Evolutionary conservation across 1,140 invertebrate genomes (phyloP).

Genomic region (Drosophila gunungcola): DNA sequence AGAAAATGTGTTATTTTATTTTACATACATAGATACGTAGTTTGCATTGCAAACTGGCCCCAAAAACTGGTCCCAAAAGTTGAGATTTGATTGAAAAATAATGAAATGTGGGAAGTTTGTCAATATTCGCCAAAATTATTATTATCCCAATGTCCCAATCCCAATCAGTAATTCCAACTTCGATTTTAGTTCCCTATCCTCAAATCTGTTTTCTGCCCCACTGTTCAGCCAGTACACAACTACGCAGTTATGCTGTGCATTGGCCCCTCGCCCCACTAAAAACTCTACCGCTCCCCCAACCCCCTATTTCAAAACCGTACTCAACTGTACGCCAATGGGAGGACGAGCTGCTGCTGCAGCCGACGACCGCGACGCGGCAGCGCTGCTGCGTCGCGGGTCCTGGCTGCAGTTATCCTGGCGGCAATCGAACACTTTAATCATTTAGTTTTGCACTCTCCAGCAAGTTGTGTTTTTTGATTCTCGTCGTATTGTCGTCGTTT

Average conservation of each 20-base stretch:
- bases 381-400: conserved; percentile 50
- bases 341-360: conserved; percentile 35
- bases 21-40: too few relatives aligned
- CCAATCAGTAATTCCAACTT: too few relatives aligned
- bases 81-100: too few relatives aligned
- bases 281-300: neutral
- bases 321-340: conserved; percentile 52
- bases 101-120: too few relatives aligned
- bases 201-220: conserved; percentile 8
- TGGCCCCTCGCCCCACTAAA: conserved; percentile 11
- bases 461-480: conserved; percentile 85
- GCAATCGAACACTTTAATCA: conserved; percentile 80
- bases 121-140: too few relatives aligned
- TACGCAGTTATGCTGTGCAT: conserved; percentile 69
- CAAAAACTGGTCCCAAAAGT: too few relatives aligned
- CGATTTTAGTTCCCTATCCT: neutral
- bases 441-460: conserved; percentile 85
- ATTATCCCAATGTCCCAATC: too few relatives aligned
- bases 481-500: conserved; percentile 80
- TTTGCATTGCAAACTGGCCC: too few relatives aligned
- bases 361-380: conserved; percentile 30
- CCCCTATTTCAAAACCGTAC: conserved; percentile 22
- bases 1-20: too few relatives aligned
- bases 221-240: conserved; percentile 48
- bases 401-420: conserved; percentile 80